A percentile compares a stretch with the other conserved stretches of the same genome.
Conservation (phyloP, 1,140 invertebrate species). For the Drosophila sechellia region DNA sequence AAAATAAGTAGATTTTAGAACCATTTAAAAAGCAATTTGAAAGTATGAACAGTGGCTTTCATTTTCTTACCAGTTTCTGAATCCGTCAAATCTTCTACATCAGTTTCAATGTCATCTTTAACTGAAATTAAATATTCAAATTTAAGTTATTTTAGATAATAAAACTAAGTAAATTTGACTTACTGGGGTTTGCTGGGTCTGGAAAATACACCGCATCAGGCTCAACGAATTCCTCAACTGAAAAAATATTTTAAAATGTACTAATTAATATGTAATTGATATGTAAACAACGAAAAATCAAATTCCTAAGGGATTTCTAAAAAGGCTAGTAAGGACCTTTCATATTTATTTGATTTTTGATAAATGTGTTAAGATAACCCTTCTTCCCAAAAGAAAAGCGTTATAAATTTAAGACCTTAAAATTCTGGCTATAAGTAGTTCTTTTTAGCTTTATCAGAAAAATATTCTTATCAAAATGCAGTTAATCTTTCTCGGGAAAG, state of each 20-base stretch:
- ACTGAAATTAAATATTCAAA: slow-evolving; percentile 3
- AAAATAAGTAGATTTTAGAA: too few relatives aligned
- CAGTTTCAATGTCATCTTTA: neutral
- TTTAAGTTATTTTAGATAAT: neutral
- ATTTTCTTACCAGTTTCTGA: neutral
- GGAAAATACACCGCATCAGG: neutral
- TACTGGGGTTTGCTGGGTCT: neutral
- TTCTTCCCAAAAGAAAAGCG: too few relatives aligned
- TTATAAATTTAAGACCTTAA: too few relatives aligned
- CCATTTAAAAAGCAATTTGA: too few relatives aligned
- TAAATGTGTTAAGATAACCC: too few relatives aligned
- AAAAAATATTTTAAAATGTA: neutral
- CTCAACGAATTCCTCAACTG: neutral
- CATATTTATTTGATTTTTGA: too few relatives aligned
- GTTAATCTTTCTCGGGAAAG: slow-evolving; percentile 6
- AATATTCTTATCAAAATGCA: neutral
- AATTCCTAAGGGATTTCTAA: too few relatives aligned
- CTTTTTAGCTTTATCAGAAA: neutral
- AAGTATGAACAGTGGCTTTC: neutral
- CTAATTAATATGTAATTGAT: too few relatives aligned
- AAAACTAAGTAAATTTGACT: neutral
- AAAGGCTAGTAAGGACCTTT: too few relatives aligned
- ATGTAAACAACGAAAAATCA: too few relatives aligned
- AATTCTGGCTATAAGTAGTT: neutral
- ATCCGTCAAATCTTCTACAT: slow-evolving; percentile 1